Base-by-base conservation (phyloP, 2,113 vertebrate genomes). In the Tricholaema leucomelas region DNA sequence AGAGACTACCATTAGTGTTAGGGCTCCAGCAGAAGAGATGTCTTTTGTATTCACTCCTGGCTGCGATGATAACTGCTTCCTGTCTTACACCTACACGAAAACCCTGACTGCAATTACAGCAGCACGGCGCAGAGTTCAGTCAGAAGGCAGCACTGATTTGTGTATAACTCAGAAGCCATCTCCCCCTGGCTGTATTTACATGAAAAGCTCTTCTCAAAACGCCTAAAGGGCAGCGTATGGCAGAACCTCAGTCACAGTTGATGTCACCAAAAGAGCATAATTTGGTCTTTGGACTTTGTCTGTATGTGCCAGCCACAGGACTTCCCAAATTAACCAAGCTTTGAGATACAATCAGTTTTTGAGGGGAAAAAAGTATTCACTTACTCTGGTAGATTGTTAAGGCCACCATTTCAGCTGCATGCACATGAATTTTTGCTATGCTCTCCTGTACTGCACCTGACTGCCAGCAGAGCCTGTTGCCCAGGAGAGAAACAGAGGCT, bases 21-120 rank as follows among this genome's bases (percentile, higher is more conserved):
- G 25, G 9, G n/a, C 83, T 96, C 48, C 78, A 83, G 95, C 92
- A 88, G 94, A 91, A 95, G 77, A 97, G 85, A 83, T 93, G 92
- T 96, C 89, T 82, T 96, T 97, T 95, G 91, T 66, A 81, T 83
- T 96, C 33, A 11, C 90, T 86, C 95, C 48, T 88, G 86, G 35
- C 84, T 95, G 73, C 0, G 76, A 60, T 96, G 84, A 86, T 96
- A 96, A 97, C 97, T 97, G 96, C 96, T 97, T 97, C 94, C 95
- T 95, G 92, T 96, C 95, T 97, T 94, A 97, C 96, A 97, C 95
- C 96, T 97, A 97, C 96, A 95, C 91, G 96, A 93, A 96, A 95
- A 91, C 90, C 95, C 96, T 90, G 95, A 97, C 95, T 96, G 56
- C 95, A 97, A 97, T 97, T 96, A 96, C 73, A 94, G 83, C 36